Percentiles rank a stretch among this genome's conserved stretches.
phyloP scores from a whole-genome alignment of 2,888 invertebrate species.

The Craniophora ligustri region DNA sequence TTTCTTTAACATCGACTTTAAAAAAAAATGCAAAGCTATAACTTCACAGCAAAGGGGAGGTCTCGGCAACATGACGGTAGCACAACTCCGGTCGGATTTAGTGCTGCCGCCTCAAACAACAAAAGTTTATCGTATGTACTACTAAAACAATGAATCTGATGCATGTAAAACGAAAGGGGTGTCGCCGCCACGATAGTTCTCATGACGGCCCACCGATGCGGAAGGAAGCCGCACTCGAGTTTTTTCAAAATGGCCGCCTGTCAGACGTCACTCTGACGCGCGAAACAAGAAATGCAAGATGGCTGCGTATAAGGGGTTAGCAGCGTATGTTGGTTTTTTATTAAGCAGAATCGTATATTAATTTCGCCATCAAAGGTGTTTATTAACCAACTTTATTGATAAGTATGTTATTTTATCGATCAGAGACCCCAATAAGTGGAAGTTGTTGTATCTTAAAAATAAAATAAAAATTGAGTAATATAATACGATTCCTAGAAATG shows the following conservation, averaged over 20 bases:
- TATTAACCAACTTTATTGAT: not conserved
- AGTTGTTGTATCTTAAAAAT: no score
- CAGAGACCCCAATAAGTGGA: no score
- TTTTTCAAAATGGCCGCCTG: conserved; percentile 87
- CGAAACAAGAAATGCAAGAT: conserved; percentile 82
- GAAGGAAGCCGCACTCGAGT: conserved; percentile 87
- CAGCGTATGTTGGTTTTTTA: conserved; percentile 62
- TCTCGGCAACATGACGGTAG: conserved; percentile 55
- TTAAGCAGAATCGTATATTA: conserved; percentile 37
- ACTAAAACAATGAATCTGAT: conserved; percentile 87
- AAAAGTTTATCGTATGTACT: conserved; percentile 83
- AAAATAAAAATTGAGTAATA: no score
- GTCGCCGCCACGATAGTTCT: conserved; percentile 83
- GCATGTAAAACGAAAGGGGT: conserved; percentile 86
- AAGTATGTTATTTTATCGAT: not conserved
- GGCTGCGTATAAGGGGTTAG: conserved; percentile 76
- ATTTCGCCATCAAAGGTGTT: conserved; percentile 1
- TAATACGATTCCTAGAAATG: no score
- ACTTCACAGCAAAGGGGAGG: conserved; percentile 53
- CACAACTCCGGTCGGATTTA: conserved; percentile 67
- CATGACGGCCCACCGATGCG: conserved; percentile 84
- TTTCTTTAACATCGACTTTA: not conserved
- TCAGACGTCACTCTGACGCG: conserved; percentile 81
- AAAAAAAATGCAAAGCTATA: conserved; percentile 38
- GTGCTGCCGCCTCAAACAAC: conserved; percentile 74